These are phyloP conservation scores for Cynopterus brachyotis DNA, from an alignment of 2,113 vertebrate genomes.

Conservation along the genomic window DNA sequence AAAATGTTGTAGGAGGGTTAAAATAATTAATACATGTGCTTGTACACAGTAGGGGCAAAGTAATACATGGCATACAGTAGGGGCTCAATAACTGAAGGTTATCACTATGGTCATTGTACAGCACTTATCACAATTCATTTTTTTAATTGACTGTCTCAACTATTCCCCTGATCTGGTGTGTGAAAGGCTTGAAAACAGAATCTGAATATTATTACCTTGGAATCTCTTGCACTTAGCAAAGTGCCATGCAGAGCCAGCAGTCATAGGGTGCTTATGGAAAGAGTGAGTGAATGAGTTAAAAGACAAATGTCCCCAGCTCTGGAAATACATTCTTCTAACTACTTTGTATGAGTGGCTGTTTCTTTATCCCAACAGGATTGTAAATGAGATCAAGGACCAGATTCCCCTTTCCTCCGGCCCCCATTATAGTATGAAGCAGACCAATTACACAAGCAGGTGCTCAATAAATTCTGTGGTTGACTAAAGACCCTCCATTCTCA, in stretches of 20 bases:
- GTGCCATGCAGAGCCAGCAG: not conserved
- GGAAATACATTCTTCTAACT: not conserved
- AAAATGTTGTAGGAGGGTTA: not conserved
- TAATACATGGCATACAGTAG: not conserved
- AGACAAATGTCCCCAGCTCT: constrained; percentile 5
- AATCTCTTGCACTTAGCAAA: not conserved
- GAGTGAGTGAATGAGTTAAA: not conserved
- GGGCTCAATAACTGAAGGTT: not conserved
- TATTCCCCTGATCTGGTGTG: not conserved
- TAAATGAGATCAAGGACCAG: not conserved
- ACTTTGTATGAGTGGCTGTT: not conserved
- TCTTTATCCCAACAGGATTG: not conserved
- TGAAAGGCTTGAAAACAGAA: constrained; percentile 11
- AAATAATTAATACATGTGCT: not conserved
- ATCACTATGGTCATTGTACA: not conserved
- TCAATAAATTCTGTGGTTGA: not conserved
- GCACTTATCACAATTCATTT: not conserved
- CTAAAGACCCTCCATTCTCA: not conserved
- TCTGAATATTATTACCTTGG: not conserved
- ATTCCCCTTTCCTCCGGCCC: not conserved
- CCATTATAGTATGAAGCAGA: not conserved
- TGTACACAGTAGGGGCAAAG: not conserved
- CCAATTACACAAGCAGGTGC: not conserved
- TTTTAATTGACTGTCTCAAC: not conserved
- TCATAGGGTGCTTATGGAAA: not conserved